Evolutionary conservation across 1,140 invertebrate genomes (phyloP).

Genomic region (Apis dorsata): DNA sequence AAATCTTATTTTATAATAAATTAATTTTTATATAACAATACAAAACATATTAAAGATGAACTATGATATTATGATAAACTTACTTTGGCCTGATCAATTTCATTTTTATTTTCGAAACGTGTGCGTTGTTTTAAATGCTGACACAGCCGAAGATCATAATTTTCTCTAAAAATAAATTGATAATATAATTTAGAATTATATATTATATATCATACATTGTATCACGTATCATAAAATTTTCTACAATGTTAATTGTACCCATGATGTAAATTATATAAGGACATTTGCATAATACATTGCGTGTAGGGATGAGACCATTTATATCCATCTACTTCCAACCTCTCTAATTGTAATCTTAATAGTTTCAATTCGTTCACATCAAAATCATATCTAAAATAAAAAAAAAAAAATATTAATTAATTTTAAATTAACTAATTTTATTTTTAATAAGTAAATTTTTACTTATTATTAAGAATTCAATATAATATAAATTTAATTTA

Average conservation of each 20-base stretch:
- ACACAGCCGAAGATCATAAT: slow-evolving; percentile 55
- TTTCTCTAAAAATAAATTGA: slow-evolving; percentile 35
- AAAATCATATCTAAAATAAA: slow-evolving; percentile 82
- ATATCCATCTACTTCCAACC: slow-evolving; percentile 85
- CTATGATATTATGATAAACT: slow-evolving; percentile 6
- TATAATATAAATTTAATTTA: not conserved
- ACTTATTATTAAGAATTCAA: too few species aligned
- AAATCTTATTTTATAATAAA: too few species aligned
- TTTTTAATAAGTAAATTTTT: not conserved
- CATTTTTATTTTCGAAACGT: slow-evolving; percentile 32
- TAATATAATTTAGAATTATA: not conserved
- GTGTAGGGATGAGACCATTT: slow-evolving; percentile 90
- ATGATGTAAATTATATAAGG: slow-evolving; percentile 84
- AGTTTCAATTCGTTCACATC: slow-evolving; percentile 83
- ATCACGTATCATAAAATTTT: not conserved
- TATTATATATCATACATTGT: not conserved
- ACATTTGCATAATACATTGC: slow-evolving; percentile 89
- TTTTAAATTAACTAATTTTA: not conserved
- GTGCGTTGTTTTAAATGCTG: slow-evolving; percentile 39
- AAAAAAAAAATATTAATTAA: not conserved
- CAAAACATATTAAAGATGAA: not conserved
- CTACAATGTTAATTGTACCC: slow-evolving; percentile 71
- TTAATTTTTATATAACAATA: not conserved
- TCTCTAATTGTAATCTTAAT: slow-evolving; percentile 85
- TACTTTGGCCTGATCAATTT: slow-evolving; percentile 52